Conservation (phyloP, 2,888 invertebrate species). For the Alviniconcha strummeri region DNA sequence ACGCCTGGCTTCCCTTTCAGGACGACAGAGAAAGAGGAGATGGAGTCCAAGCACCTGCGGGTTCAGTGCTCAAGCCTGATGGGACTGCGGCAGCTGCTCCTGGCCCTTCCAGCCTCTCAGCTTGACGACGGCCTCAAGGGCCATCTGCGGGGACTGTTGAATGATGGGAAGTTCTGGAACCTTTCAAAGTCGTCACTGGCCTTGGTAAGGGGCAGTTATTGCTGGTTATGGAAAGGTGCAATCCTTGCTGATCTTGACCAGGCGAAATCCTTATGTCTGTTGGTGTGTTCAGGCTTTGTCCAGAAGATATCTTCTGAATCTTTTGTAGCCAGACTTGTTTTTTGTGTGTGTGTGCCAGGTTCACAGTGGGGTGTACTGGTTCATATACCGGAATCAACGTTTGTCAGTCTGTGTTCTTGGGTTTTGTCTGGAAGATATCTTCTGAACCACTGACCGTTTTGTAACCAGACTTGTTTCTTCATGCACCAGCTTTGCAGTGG, state of each 20-base stretch:
- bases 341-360: too few relatives aligned
- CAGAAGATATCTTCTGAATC: too few relatives aligned
- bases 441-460: too few relatives aligned
- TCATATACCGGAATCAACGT: too few relatives aligned
- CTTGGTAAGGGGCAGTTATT: not conserved
- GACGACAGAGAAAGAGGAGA: constrained; percentile 79
- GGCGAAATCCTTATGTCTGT: too few relatives aligned
- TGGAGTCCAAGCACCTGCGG: constrained; percentile 82
- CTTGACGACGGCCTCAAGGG: constrained; percentile 20
- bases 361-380: too few relatives aligned
- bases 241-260: not conserved
- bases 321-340: too few relatives aligned
- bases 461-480: too few relatives aligned
- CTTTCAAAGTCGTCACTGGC: constrained; percentile 50
- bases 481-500: too few relatives aligned
- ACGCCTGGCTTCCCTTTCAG: constrained; percentile 63
- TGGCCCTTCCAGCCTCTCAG: constrained; percentile 27
- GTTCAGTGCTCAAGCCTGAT: constrained; percentile 81
- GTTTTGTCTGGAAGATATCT: too few relatives aligned
- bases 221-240: not conserved
- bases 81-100: constrained; percentile 75
- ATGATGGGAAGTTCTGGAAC: constrained; percentile 83
- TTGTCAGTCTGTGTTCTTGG: too few relatives aligned
- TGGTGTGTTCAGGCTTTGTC: too few relatives aligned
- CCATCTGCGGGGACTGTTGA: constrained; percentile 75